Conservation (phyloP, 64 coral and sea anemone genomes). For the Hydrozoanthus tunicans region DNA sequence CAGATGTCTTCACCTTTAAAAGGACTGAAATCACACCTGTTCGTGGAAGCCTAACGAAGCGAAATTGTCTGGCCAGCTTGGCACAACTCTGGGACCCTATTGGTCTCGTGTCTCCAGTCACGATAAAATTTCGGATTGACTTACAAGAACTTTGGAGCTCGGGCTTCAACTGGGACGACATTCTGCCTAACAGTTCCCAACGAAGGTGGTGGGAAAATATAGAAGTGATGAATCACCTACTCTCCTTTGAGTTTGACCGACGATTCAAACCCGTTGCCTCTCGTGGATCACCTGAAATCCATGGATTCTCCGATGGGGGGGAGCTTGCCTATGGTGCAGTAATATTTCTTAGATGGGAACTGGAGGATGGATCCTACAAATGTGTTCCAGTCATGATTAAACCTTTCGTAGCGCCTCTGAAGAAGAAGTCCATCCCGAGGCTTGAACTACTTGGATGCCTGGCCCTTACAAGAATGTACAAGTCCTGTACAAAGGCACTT, state of each 20-base stretch:
- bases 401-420: conserved; percentile 47
- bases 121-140: conserved; percentile 44
- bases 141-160: conserved; percentile 56
- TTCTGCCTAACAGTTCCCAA: conserved; percentile 47
- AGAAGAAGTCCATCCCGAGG: conserved; percentile 51
- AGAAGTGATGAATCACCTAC: conserved; percentile 44
- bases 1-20: conserved; percentile 45
- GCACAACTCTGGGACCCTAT: conserved; percentile 60
- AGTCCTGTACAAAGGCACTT: conserved; percentile 39
- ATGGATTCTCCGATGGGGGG: conserved; percentile 48
- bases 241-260: conserved; percentile 43
- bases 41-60: conserved; percentile 3
- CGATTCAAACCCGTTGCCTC: conserved; percentile 29
- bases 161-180: conserved; percentile 36
- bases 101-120: conserved; percentile 51
- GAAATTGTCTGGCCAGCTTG: conserved; percentile 22
- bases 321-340: conserved; percentile 51
- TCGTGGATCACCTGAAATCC: conserved; percentile 33
- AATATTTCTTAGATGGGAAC: conserved; percentile 50
- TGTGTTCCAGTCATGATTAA: conserved; percentile 55
- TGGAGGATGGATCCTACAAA: conserved; percentile 47
- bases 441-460: conserved; percentile 58
- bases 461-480: conserved; percentile 32
- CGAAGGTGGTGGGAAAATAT: conserved; percentile 44
- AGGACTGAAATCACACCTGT: conserved; percentile 14